Percentiles rank a stretch among this genome's conserved stretches.
These are phyloP conservation scores for Manis pentadactyla DNA, from an alignment of 2,797 vertebrate species.

Conservation along the genomic window DNA sequence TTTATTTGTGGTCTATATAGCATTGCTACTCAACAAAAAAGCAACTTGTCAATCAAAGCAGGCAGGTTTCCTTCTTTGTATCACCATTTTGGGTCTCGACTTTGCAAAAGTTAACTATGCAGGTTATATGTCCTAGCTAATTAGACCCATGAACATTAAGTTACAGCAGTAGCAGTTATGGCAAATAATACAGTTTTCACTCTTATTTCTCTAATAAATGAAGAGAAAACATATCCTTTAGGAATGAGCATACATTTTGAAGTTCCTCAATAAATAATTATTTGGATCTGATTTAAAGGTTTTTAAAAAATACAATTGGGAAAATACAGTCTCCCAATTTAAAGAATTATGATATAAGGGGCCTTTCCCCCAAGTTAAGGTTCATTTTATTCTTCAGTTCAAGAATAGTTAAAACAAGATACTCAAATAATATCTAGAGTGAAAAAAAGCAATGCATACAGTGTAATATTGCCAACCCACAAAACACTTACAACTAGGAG, in stretches of 20 bases:
- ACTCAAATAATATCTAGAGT: neutral
- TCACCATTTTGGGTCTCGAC: neutral
- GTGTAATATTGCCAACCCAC: neutral
- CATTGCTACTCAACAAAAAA: neutral
- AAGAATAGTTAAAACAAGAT: neutral
- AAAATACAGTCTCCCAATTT: slow-evolving; percentile 18
- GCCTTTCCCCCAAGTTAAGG: neutral
- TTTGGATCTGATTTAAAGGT: neutral
- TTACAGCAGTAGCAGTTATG: neutral
- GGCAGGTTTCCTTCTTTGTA: neutral
- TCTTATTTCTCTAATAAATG: slow-evolving; percentile 39
- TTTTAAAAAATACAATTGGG: neutral
- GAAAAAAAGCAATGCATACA: neutral
- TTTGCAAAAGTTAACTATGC: neutral
- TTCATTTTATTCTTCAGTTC: slow-evolving; percentile 11
- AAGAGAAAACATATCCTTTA: slow-evolving; percentile 50
- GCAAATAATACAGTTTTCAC: neutral
- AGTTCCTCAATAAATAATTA: slow-evolving; percentile 14
- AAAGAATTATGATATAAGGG: neutral
- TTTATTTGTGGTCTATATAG: neutral
- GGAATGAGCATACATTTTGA: neutral
- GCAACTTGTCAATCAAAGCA: neutral
- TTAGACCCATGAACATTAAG: neutral
- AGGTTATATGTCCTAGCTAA: neutral
- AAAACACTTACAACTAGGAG: neutral